Base-by-base conservation (phyloP, 2,797 vertebrate genomes). In the Falco peregrinus region DNA sequence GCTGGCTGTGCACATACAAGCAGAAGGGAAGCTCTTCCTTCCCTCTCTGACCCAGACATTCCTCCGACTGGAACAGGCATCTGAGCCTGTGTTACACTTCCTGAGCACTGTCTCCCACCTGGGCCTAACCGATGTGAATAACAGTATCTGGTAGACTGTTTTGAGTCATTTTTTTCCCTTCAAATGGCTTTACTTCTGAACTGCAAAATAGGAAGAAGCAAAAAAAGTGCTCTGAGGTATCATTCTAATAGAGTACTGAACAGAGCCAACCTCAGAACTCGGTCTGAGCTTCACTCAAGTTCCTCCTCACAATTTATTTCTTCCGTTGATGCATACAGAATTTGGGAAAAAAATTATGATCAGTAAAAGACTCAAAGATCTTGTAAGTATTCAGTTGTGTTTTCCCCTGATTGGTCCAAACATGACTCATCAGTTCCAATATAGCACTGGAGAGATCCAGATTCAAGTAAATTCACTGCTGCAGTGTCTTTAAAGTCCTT, bases 151-250 rank as follows among this genome's bases (percentile, higher is more conserved):
- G 41, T 70, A 75, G 68, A 89, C 43, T 25, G 10, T 87, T 88
- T 48, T 57, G 92, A 75, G 73, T 61, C 39, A 73, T 89, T 43
- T 90, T 90, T 96, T 96, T 96, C 68, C 85, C 94, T 92, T 95
- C 86, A 91, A 90, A 85, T 69, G 43, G 80, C 71, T 97, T 86
- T 45, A 21, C 33, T 84, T 96, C 77, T 75, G 60, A 94, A 87
- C 80, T 93, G 81, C 84, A 89, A 71, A 88, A 75, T 9, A 65
- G 73, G 87, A 95, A 94, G 81, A 43, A 84, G 79, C 14, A 73
- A 35, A 71, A 71, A 41, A 92, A 82, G 20, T 24, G 79, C 67
- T 91, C 65, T 80, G 50, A 85, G 68, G 77, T 88, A 78, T 87
- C 73, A 65, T 95, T 47, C 54, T 37, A 87, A 63, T 19, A 39